Base-by-base conservation (phyloP, 1,140 invertebrate genomes). In the Arctopsyche grandis region DNA sequence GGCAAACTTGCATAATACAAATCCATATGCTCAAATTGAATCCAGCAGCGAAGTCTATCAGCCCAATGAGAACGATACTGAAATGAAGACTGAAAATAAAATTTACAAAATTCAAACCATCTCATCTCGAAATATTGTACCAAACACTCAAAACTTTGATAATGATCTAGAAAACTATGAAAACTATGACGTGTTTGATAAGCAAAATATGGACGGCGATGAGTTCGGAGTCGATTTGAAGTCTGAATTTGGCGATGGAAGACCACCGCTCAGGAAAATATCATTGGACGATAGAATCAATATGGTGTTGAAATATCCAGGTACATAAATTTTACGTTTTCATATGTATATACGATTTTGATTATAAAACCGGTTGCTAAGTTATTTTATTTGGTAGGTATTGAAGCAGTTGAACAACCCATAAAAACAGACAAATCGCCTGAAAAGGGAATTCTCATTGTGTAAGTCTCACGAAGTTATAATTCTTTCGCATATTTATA, bases 281-380 rank as follows among this genome's bases (percentile, higher is more conserved):
- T 81, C 80, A n/a, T 70, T 83, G 10, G 82, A 83, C 58, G 82
- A 83, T 29, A 63, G 82, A 56, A 83, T 83, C 69, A 83, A 79
- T 56, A 63, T 83, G 70, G 82, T 79, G 3, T 38, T 83, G 10
- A 75, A 81, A 69, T 77, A 69, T 66, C 78, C 78, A 10, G 60
- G 82, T 83, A 78, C 14, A 16, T 19, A 69, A n/a, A n/a, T n/a
- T n/a, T n/a, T n/a, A n/a, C 5, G 26, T 0, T 24, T 52, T 46
- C 12, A 19, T 46, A 5, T 52, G n/a, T 46, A 19, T 73, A 46
- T 16, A 29, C 29, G 29, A n/a, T n/a, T 38, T 38, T 38, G 7
- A 4, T 38, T 38, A 7, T 38, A 7, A 38, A 38, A 7, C 29
- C 29, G 29, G 29, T 38, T 38, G 1, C 29, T 7, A 38, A 38